Conservation (phyloP, 2,797 vertebrate species). For the Dipus sagitta region DNA sequence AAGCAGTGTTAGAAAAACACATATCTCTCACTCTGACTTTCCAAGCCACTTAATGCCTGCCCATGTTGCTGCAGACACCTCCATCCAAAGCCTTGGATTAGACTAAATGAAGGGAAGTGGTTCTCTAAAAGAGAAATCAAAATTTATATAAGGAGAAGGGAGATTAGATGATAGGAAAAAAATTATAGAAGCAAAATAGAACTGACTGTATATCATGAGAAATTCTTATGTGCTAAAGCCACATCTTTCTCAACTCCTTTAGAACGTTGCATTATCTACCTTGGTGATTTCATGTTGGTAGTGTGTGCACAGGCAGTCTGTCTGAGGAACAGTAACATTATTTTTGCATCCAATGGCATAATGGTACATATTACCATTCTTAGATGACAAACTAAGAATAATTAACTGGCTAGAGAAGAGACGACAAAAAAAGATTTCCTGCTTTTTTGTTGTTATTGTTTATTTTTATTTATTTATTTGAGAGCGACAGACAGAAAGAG, state of each 20-base stretch:
- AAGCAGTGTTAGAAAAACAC: not conserved
- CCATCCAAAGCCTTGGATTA: not conserved
- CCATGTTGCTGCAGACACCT: not conserved
- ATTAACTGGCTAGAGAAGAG: constrained; percentile 75
- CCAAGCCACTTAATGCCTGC: not conserved
- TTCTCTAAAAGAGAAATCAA: not conserved
- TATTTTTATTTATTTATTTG: no score
- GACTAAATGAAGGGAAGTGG: not conserved
- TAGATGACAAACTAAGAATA: constrained; percentile 60
- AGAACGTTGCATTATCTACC: constrained; percentile 43
- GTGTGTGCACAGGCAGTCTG: constrained; percentile 70
- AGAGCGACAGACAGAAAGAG: no score
- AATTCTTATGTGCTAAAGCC: not conserved
- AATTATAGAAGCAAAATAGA: not conserved
- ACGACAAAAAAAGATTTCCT: no score
- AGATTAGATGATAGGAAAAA: not conserved
- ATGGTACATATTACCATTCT: constrained; percentile 34
- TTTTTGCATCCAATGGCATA: constrained; percentile 65
- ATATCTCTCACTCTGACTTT: not conserved
- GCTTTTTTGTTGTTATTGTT: no score
- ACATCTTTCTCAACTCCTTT: not conserved
- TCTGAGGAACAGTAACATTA: constrained; percentile 59
- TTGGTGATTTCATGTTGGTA: constrained; percentile 67
- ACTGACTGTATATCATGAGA: not conserved
- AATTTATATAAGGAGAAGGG: not conserved